Conservation (phyloP, 2,113 vertebrate species). For the Anthoscopus minutus region DNA sequence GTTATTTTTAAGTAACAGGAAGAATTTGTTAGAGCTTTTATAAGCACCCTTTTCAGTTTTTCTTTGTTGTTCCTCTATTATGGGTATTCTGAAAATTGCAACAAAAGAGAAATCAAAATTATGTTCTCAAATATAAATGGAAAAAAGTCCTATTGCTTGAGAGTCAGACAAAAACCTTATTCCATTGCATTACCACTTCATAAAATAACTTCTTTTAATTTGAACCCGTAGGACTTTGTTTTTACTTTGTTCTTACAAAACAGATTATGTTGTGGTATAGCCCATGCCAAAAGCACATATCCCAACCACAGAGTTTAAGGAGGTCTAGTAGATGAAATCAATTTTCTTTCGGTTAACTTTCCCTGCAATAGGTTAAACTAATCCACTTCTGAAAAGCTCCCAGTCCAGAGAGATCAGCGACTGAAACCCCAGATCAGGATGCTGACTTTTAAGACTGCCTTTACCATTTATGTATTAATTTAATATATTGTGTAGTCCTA, state of each 20-base stretch:
- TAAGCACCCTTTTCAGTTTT: not conserved
- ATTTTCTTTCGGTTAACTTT: not conserved
- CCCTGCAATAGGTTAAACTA: not conserved
- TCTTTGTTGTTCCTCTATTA: not conserved
- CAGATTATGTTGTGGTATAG: not conserved
- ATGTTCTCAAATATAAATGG: not conserved
- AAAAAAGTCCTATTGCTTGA: not conserved
- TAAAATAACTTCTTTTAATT: not conserved
- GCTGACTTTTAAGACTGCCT: not conserved
- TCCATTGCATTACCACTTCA: not conserved
- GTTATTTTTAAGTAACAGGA: not conserved
- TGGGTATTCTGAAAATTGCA: not conserved
- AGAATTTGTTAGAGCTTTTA: not conserved
- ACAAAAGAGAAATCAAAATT: not conserved
- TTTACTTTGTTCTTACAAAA: not conserved
- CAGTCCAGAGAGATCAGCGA: not conserved
- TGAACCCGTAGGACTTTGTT: not conserved
- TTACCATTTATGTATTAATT: not conserved
- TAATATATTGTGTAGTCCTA: not conserved
- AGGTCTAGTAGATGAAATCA: not conserved
- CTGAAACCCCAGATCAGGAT: not conserved
- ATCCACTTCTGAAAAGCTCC: not conserved
- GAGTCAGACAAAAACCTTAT: not conserved
- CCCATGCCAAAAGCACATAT: not conserved
- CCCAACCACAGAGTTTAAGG: not conserved